Evolutionary conservation across 2,113 vertebrate species (phyloP), one percentile per base, ranked within the genome.

Genomic region (Scatophagus argus): DNA sequence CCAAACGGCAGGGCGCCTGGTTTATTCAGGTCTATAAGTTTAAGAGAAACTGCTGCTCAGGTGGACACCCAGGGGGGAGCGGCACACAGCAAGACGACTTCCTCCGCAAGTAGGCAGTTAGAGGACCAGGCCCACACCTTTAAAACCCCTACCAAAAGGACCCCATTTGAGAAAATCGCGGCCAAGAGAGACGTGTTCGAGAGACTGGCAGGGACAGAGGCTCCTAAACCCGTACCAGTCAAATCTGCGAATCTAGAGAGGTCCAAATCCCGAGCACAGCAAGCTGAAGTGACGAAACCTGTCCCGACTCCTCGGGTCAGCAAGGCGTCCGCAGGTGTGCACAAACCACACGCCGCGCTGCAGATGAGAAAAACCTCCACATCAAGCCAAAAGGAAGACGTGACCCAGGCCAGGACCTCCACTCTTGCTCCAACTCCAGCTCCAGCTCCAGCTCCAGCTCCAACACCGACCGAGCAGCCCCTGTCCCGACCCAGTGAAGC

Each of bases 201-300:
- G 73, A 93, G 81, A 0, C 6, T 91, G 54, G 31, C 79, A 4
- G 89, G 27, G 14, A 95, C 84, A 71, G 91, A 92, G 31, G 23
- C 8, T 1, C 32, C 71, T 0, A 95, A 88, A 81, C 68, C 52
- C 0, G 61, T 62, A 1, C 5, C 41, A 5, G 23, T 31, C 27
- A 95, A 95, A 76, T 85, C 58, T 19, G 79, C 77, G 25, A 72
- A 56, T 79, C 64, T 93, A 4, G 95, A 94, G 46, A 93, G 82
- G 52, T 81, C 82, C 59, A 95, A 83, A 62, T 85, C 90, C 0
- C 84, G 91, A 25, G 23, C 3, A 0, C 94, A 88, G 60, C 58
- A 62, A 49, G 5, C 65, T 10, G 94, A 91, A 21, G 70, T 70
- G 2, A 0, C 77, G 21, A 91, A 79, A 63, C 59, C 63, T 0